Base-by-base conservation (phyloP, 2,113 vertebrate genomes). In the Podarcis cretensis region DNA sequence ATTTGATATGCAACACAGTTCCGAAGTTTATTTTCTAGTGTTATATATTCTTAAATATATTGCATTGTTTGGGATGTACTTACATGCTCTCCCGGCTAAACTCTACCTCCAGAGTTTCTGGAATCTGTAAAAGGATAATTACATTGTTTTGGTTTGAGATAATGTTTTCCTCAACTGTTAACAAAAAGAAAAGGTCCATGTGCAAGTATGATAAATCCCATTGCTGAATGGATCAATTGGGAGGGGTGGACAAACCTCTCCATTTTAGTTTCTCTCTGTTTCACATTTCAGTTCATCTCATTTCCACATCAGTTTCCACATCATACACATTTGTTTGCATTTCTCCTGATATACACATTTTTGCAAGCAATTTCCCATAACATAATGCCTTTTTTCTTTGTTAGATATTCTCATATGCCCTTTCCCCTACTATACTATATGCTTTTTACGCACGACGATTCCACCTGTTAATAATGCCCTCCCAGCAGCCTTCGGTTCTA, bases 81-180 rank as follows among this genome's bases (percentile, higher is more conserved):
- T 86, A 98, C 97, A 88, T 95, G 91, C 90, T 93, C 37, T 97
- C 96, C 0, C 83, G 85, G 13, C 94, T 79, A 92, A 98, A 97
- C 40, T 97, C 97, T 84, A 97, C 95, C 0, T 97, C 96, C 89
- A 98, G 93, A 12, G 89, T 57, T 84, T 95, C 97, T 59, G 94
- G 88, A 6, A 94, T 93, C 97, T 97, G 92, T 85, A 93, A 94
- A 93, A 95, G 35, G n/a, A 73, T 7, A 89, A 87, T 37, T 48
- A 48, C 21, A 40, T 59, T 65, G 21, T 66, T 76, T 63, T 85
- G 10, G 6, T 25, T n/a, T 3, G 9, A 23, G 48, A 87, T 57
- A 12, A 63, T 21, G 5, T 85, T 81, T 32, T 43, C 37, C 35
- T 7, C 16, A 16, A 5, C 43, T 57, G 25, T 48, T 30, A 48